Conservation (phyloP, 2,797 vertebrate genomes). For the Danio choprae region DNA sequence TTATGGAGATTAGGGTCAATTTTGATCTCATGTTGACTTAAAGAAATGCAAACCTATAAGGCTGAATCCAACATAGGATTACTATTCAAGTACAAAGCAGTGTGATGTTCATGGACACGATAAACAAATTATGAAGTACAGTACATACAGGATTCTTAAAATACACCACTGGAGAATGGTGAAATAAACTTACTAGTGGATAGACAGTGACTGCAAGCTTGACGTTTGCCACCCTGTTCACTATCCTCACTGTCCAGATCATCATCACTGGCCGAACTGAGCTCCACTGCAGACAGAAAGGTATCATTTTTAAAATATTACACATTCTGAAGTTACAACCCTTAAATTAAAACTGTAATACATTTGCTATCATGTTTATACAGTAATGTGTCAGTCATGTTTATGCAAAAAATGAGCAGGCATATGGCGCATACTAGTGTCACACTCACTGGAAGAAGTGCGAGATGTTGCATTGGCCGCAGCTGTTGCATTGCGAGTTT, state of each 20-base stretch:
- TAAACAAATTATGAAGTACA: not conserved
- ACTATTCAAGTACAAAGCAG: not conserved
- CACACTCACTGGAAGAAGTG: constrained; percentile 90
- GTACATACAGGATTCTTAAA: not conserved
- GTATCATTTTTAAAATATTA: not conserved
- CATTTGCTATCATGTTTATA: not conserved
- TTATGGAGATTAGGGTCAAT: not conserved
- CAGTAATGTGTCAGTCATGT: not conserved
- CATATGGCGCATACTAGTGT: constrained; percentile 51
- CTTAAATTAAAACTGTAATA: not conserved
- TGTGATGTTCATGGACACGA: not conserved
- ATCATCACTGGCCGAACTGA: constrained; percentile 96
- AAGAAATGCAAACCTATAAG: not conserved
- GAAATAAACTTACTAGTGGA: constrained; percentile 85
- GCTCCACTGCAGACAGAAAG: constrained; percentile 83
- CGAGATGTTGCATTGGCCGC: constrained; percentile 88
- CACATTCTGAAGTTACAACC: not conserved
- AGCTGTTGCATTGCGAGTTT: constrained; percentile 91
- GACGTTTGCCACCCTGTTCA: constrained; percentile 92
- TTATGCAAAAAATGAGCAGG: not conserved
- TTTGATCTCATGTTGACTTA: not conserved
- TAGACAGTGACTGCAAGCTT: constrained; percentile 93
- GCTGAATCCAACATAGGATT: not conserved
- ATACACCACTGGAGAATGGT: not conserved
- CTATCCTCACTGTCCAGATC: constrained; percentile 98